Evolutionary conservation across 2,797 vertebrate species (phyloP).

Genomic region (Channa striata): DNA sequence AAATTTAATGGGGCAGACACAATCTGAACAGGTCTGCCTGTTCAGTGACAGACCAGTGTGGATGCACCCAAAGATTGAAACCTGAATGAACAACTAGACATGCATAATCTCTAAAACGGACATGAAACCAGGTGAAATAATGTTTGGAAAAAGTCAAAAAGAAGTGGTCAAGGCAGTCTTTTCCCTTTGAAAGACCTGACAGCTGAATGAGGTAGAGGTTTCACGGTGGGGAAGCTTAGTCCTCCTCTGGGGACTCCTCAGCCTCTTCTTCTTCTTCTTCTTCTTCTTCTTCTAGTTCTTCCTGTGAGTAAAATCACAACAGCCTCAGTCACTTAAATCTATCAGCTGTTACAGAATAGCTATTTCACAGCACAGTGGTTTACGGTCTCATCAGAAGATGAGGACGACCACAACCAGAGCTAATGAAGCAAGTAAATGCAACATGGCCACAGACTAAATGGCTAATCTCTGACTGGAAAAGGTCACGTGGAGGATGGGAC

Average conservation of each 20-base stretch:
- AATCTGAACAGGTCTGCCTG: neutral
- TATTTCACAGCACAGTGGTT: constrained; percentile 4
- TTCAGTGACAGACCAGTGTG: constrained; percentile 17
- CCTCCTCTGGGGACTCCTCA: constrained; percentile 91
- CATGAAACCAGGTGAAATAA: constrained; percentile 54
- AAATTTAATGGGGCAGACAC: neutral
- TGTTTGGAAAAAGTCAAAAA: constrained; percentile 87
- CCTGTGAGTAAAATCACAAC: constrained; percentile 81
- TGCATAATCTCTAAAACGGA: constrained; percentile 71
- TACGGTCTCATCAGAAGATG: neutral
- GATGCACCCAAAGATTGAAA: constrained; percentile 9
- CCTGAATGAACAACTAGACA: constrained; percentile 39
- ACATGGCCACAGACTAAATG: constrained; percentile 3
- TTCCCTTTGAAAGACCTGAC: constrained; percentile 94
- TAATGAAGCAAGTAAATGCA: constrained; percentile 9
- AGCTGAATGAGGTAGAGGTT: constrained; percentile 97
- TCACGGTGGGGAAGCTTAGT: constrained; percentile 86
- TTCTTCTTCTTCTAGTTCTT: constrained; percentile 90
- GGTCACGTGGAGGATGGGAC: constrained; percentile 3
- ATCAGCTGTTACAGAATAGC: neutral
- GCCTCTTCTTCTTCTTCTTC: constrained; percentile 91
- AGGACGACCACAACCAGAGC: constrained; percentile 6
- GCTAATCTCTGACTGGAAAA: constrained; percentile 6
- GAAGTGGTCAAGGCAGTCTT: constrained; percentile 96
- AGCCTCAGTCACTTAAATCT: neutral